Percentiles rank a stretch among this genome's conserved stretches.
These are phyloP conservation scores for Arion vulgaris DNA, from an alignment of 1,140 invertebrate genomes.

Conservation along the genomic window DNA sequence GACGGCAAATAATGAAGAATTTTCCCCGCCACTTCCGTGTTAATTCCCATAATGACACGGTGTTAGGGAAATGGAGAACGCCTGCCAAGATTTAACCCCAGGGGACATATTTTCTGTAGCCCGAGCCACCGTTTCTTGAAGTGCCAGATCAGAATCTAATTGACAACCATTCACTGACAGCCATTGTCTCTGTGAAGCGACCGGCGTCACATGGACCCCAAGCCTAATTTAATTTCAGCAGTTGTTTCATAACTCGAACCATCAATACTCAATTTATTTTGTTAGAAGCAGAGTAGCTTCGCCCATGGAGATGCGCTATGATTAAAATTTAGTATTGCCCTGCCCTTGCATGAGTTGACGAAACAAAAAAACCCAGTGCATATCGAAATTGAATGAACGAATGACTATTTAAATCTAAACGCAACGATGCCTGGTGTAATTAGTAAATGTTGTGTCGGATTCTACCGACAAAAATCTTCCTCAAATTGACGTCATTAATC, in stretches of 20 bases:
- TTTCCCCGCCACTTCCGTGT: conserved; percentile 23
- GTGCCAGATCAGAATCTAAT: conserved; percentile 19
- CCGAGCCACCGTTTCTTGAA: conserved; percentile 1
- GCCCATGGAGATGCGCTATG: conserved; percentile 8
- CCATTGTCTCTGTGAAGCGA: conserved; percentile 16
- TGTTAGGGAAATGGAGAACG: conserved; percentile 9
- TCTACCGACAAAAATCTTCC: background rate
- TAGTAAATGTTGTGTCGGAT: background rate
- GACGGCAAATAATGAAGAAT: conserved; percentile 22
- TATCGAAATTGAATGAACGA: conserved; percentile 15
- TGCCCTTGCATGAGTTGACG: background rate
- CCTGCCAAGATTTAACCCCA: conserved; percentile 17
- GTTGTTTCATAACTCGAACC: conserved; percentile 24
- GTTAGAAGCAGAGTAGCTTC: conserved; percentile 1
- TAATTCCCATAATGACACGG: conserved; percentile 30
- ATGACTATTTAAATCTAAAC: conserved; percentile 8
- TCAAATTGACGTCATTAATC: conserved; percentile 6
- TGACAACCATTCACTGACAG: conserved; percentile 16
- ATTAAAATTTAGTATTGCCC: conserved; percentile 11
- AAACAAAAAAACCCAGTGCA: conserved; percentile 5
- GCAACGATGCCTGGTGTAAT: conserved; percentile 3
- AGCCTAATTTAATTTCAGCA: conserved; percentile 21
- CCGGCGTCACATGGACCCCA: conserved; percentile 10
- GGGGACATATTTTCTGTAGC: conserved; percentile 23
- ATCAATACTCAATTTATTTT: conserved; percentile 17